Conservation (phyloP, 1,140 invertebrate species). For the Brachionus rotundiformis region DNA sequence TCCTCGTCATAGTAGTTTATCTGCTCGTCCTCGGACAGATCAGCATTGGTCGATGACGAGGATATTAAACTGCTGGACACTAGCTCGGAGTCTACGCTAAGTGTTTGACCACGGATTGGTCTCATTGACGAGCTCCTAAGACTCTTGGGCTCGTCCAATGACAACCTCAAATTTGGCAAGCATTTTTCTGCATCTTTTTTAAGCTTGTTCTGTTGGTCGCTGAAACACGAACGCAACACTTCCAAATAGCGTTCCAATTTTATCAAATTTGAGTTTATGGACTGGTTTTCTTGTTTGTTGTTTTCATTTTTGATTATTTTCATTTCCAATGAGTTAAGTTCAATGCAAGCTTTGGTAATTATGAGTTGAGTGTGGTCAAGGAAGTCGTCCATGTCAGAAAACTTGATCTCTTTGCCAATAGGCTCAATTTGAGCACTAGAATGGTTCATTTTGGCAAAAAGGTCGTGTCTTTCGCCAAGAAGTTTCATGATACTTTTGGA, state of each 20-base stretch:
- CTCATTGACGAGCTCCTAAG: neutral
- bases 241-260: slow-evolving; percentile 4
- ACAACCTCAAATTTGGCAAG: slow-evolving; percentile 34
- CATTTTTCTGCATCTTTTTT: neutral
- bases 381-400: neutral
- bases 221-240: neutral
- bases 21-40: slow-evolving; percentile 51
- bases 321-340: neutral
- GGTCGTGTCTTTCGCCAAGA: neutral
- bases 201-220: neutral
- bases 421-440: neutral
- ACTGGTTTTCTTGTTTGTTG: neutral
- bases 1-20: slow-evolving; percentile 49
- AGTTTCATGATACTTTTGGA: neutral
- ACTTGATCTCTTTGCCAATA: neutral
- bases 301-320: neutral
- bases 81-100: slow-evolving; percentile 20
- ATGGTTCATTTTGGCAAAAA: neutral
- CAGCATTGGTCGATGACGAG: slow-evolving; percentile 17
- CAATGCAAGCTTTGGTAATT: neutral
- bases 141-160: neutral
- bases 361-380: neutral
- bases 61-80: slow-evolving; percentile 39
- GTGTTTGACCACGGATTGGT: neutral
- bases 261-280: neutral